Evolutionary conservation across 1,140 invertebrate genomes (phyloP).

Genomic region (Calliphora vicina): DNA sequence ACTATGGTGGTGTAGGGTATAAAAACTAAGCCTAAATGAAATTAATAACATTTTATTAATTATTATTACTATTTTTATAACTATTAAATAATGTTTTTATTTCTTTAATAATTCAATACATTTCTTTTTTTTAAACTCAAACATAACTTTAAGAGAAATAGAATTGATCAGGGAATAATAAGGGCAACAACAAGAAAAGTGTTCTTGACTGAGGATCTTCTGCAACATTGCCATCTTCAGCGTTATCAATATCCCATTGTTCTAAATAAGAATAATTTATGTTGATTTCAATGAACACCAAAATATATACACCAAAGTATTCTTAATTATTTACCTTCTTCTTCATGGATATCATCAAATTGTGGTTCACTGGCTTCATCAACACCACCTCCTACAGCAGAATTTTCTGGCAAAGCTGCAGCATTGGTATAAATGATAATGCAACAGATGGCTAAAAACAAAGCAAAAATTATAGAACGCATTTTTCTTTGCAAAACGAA

Average conservation of each 20-base stretch:
- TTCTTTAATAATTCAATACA: not conserved
- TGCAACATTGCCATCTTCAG: not conserved
- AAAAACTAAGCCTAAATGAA: too few relatives aligned
- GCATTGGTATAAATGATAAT: not conserved
- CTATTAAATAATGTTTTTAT: not conserved
- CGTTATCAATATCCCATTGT: not conserved
- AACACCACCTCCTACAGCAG: not conserved
- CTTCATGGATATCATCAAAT: not conserved
- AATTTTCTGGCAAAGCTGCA: not conserved
- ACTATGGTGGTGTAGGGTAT: too few relatives aligned
- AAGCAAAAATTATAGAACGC: not conserved
- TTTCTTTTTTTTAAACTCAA: not conserved
- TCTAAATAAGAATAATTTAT: not conserved
- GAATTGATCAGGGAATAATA: conserved; percentile 34
- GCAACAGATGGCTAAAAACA: not conserved
- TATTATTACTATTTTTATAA: too few relatives aligned
- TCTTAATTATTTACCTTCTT: not conserved
- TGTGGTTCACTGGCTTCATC: not conserved
- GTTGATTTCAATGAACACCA: too few relatives aligned
- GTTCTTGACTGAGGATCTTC: conserved; percentile 5
- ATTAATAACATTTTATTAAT: too few relatives aligned
- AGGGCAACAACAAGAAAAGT: conserved; percentile 5
- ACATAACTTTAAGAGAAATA: conserved; percentile 28
- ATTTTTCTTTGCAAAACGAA: not conserved
- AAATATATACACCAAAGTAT: too few relatives aligned